Conservation (phyloP, 2,888 invertebrate genomes). For the Helleia helle region DNA sequence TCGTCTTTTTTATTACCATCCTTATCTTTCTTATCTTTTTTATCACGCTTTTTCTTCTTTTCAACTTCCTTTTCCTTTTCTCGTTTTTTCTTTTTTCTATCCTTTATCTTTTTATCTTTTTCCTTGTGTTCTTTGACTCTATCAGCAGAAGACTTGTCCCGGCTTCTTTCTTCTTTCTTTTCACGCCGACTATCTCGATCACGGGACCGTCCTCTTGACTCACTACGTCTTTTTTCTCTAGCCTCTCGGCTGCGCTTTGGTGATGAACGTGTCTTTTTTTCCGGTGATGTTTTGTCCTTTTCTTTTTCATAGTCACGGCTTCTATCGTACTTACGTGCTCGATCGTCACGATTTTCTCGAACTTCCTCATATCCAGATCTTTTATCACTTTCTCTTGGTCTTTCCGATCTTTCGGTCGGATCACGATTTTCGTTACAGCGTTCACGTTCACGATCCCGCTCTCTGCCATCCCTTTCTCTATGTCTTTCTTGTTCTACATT, state of each 20-base stretch:
- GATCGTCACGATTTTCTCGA: slow-evolving; percentile 43
- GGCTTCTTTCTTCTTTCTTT: slow-evolving; percentile 64
- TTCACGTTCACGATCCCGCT: slow-evolving; percentile 55
- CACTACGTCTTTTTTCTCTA: slow-evolving; percentile 58
- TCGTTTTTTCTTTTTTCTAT: slow-evolving; percentile 56
- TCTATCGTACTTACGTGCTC: slow-evolving; percentile 34
- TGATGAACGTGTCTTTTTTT: slow-evolving; percentile 47
- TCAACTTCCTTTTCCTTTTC: slow-evolving; percentile 68
- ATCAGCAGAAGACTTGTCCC: slow-evolving; percentile 58
- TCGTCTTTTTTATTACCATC: slow-evolving; percentile 28
- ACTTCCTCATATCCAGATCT: slow-evolving; percentile 43
- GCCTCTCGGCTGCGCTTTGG: slow-evolving; percentile 53
- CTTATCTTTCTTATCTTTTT: slow-evolving; percentile 72
- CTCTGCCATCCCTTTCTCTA: slow-evolving; percentile 56
- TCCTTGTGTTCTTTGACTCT: slow-evolving; percentile 71
- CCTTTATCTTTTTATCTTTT: slow-evolving; percentile 68
- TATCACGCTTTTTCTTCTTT: slow-evolving; percentile 68
- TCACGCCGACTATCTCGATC: slow-evolving; percentile 70
- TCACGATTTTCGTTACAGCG: slow-evolving; percentile 55
- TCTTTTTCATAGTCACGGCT: slow-evolving; percentile 54
- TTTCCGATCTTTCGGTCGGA: slow-evolving; percentile 48
- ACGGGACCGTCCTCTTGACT: slow-evolving; percentile 59
- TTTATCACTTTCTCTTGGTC: slow-evolving; percentile 53
- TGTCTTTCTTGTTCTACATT: slow-evolving; percentile 52
- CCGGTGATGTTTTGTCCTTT: slow-evolving; percentile 49